Evolutionary conservation across 2,888 invertebrate genomes (phyloP).

Genomic region (Trichogramma evanescens): DNA sequence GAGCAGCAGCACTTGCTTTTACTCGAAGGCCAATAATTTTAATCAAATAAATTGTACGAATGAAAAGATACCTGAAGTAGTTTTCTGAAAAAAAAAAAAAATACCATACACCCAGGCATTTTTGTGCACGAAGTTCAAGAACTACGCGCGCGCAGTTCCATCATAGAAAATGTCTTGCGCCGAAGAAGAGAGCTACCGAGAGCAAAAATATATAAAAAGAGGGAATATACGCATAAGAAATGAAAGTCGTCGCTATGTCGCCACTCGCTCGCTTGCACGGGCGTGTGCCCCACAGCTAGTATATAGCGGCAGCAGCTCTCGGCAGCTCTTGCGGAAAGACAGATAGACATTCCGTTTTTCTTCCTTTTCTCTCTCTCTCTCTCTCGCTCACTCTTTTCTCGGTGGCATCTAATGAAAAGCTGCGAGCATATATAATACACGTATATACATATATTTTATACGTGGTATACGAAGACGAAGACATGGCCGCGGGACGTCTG

Average conservation of each 20-base stretch:
- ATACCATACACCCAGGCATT: no score
- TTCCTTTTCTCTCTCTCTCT: not conserved
- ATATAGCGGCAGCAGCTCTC: not conserved
- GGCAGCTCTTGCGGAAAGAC: not conserved
- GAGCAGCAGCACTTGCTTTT: no score
- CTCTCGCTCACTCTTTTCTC: not conserved
- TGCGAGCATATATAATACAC: not conserved
- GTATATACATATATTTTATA: slow-evolving; percentile 5
- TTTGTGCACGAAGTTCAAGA: no score
- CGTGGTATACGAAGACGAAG: slow-evolving; percentile 2
- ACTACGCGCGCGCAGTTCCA: no score
- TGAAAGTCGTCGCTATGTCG: slow-evolving; percentile 15
- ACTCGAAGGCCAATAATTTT: no score
- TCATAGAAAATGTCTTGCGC: no score
- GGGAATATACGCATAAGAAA: not conserved
- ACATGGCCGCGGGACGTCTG: slow-evolving; percentile 11
- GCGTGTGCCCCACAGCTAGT: not conserved
- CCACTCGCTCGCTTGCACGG: not conserved
- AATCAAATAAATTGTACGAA: not conserved
- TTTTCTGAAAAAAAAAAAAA: not conserved
- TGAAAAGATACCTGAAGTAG: no score
- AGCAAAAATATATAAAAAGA: no score
- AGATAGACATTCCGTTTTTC: slow-evolving; percentile 6
- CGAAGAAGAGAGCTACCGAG: no score
- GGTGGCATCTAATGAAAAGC: slow-evolving; percentile 22